Evolutionary conservation across 2,888 invertebrate genomes (phyloP).

Genomic region (Fissipunctia ypsillon): DNA sequence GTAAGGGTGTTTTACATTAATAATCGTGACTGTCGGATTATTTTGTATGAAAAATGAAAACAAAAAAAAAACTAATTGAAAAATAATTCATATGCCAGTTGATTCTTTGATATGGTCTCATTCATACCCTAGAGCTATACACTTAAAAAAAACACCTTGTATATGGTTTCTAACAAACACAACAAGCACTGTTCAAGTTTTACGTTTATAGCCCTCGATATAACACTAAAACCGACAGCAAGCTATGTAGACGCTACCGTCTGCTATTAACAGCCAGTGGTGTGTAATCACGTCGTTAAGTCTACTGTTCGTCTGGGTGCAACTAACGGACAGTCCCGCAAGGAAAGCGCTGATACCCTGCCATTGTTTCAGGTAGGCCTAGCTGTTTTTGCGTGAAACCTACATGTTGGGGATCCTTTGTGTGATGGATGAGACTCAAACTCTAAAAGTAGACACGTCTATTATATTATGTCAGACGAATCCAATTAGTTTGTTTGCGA

Average conservation of each 20-base stretch:
- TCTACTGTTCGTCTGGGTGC: conserved; percentile 53
- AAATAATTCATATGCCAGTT: too few species aligned
- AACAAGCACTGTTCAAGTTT: conserved; percentile 18
- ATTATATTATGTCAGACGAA: conserved; percentile 15
- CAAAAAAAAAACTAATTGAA: too few species aligned
- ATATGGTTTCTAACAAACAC: conserved; percentile 7
- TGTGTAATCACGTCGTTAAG: conserved; percentile 54
- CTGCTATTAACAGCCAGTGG: conserved; percentile 54
- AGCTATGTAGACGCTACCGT: conserved; percentile 38
- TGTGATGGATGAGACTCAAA: conserved; percentile 15
- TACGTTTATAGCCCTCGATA: conserved; percentile 24
- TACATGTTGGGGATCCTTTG: conserved; percentile 30
- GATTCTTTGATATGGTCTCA: too few species aligned
- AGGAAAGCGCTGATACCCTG: conserved; percentile 51
- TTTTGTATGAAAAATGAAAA: too few species aligned
- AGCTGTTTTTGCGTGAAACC: conserved; percentile 46
- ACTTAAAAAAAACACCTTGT: too few species aligned
- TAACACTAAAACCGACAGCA: conserved; percentile 28
- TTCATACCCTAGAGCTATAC: too few species aligned
- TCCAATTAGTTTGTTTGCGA: conserved; percentile 29
- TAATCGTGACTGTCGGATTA: too few species aligned
- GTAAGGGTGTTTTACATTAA: too few species aligned
- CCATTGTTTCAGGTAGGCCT: conserved; percentile 60
- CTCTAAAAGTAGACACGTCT: background rate
- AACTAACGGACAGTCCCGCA: conserved; percentile 66